Conservation (phyloP, 1,140 invertebrate species). For the Tetraneura akinire region DNA sequence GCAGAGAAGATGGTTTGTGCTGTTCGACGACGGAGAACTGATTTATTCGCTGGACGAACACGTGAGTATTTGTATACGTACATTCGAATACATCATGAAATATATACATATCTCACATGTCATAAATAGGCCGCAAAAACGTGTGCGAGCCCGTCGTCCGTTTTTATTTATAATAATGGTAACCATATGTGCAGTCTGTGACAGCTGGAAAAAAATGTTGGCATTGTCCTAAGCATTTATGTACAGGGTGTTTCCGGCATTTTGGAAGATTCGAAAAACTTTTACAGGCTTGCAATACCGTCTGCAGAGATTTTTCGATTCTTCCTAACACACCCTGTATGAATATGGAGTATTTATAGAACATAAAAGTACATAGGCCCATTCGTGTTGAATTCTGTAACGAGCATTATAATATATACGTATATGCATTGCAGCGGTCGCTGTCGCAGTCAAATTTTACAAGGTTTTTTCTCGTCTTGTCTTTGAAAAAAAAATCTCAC, state of each 20-base stretch:
- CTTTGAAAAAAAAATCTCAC: neutral
- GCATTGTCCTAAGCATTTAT: constrained; percentile 5
- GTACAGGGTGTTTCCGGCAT: neutral
- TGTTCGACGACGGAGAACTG: constrained; percentile 95
- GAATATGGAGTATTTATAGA: constrained; percentile 20
- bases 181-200: constrained; percentile 33
- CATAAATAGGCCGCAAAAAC: constrained; percentile 31
- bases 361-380: too few relatives aligned
- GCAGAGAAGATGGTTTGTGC: constrained; percentile 95
- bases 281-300: too few relatives aligned
- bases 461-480: neutral
- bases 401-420: neutral
- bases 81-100: constrained; percentile 9
- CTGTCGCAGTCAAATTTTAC: neutral
- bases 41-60: constrained; percentile 95
- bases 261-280: too few relatives aligned
- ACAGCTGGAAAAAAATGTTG: constrained; percentile 50
- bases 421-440: neutral
- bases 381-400: neutral
- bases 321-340: neutral
- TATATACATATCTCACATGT: neutral
- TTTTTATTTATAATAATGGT: constrained; percentile 51
- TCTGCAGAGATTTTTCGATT: too few relatives aligned
- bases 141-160: constrained; percentile 32
- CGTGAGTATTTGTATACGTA: constrained; percentile 69